Base-by-base conservation (phyloP, 2,888 invertebrate genomes). In the Philhelius pedissequus region DNA sequence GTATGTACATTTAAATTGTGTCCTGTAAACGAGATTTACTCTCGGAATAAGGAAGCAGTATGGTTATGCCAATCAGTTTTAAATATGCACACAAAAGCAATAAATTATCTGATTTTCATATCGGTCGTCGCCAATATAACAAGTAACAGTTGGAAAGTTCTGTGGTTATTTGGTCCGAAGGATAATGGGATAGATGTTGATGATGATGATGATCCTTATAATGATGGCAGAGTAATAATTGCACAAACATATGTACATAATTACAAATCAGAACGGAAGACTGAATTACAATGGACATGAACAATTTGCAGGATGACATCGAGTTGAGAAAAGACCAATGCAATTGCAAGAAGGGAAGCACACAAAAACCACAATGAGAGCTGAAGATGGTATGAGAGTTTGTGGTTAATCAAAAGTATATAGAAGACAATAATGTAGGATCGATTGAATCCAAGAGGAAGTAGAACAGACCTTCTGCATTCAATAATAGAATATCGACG, bases 41-140 rank as follows among this genome's bases (percentile, higher is more conserved):
- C 38, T 35, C 2, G 6, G 9, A 0, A 7, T 4, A 15, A 56
- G 30, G 6, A 18, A 18, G 32, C 50, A 52, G 2, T 1, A 27
- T 50, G 30, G 11, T 9, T 9, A 1, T 4, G 13, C 22, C 11
- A 32, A 18, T 2, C 15, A 54, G 32, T 20, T 32, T 18, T 9
- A 32, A 35, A n/a, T 20, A 6, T 13, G 32, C 7, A 25, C 52
- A 69, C 69, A 69, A 64, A 78, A 83, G 64, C 82, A 78, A 83
- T 83, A 78, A 78, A 78, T 83, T 78, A 74, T 83, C 64, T 30
- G 73, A 73, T 40, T 83, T 73, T 64, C 82, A 82, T 78, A 69
- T 83, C 56, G 73, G 50, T 64, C 66, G 50, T 64, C 66, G 54
- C 66, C 68, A 40, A 56, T 73, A 68, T 62, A 54, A 73, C 64